Base-by-base conservation (phyloP, 1,140 invertebrate genomes). In the Thaumetopoea pityocampa region DNA sequence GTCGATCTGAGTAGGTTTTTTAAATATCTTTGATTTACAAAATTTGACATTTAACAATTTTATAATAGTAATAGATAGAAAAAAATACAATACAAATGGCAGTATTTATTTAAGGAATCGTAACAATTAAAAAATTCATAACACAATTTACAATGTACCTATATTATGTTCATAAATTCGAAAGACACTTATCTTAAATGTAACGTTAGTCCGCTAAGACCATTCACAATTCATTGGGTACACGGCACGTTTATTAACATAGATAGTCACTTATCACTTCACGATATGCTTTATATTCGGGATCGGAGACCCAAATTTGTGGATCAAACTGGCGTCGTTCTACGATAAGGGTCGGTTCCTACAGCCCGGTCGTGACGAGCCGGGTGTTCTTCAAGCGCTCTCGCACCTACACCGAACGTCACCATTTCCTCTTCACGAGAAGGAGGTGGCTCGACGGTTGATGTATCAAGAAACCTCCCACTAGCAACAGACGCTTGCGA, bases 41-140 rank as follows among this genome's bases (percentile, higher is more conserved):
- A n/a, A n/a, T n/a, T n/a, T n/a, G n/a, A n/a, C n/a, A n/a, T n/a
- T n/a, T n/a, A n/a, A n/a, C n/a, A n/a, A n/a, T n/a, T n/a, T n/a
- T n/a, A n/a, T n/a, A n/a, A n/a, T n/a, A n/a, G n/a, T n/a, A n/a
- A n/a, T n/a, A n/a, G n/a, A n/a, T n/a, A n/a, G n/a, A 28, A 28
- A 29, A 19, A 37, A 33, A 32, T 17, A 40, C 38, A 22, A 24
- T 46, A 49, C 67, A 78, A 83, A 71, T 83, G 79, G 79, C 79
- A 83, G 77, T 83, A 69, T 81, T 80, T 77, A 74, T 73, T 76
- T 61, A 69, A 76, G 71, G 71, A 74, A 76, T 67, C 65, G 52
- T 79, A 79, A 83, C 74, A 77, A 64, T 76, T 65, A 73, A 79
- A 78, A 71, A 64, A 50, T 64, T 65, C 48, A 65, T 67, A 70